Percentiles rank a stretch among this genome's conserved stretches.
phyloP scores from a whole-genome alignment of 2,888 invertebrate species.

The Drosophila tanythrix region DNA sequence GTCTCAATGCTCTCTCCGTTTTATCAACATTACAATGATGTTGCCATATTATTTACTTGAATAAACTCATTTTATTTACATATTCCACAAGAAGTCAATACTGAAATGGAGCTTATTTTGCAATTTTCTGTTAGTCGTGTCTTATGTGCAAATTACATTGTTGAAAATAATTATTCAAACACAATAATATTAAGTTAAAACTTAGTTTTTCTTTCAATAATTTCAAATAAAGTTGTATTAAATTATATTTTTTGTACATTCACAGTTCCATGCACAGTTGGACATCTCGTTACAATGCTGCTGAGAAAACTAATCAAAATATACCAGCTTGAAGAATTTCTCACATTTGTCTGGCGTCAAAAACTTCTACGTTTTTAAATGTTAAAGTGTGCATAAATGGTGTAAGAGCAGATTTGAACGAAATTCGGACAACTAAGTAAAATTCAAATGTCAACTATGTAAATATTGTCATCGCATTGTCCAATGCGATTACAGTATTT shows the following conservation, averaged over 20 bases:
- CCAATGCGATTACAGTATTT: background rate
- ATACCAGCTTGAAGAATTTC: background rate
- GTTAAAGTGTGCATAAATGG: background rate
- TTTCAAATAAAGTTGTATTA: background rate
- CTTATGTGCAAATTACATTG: background rate
- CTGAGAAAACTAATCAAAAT: background rate
- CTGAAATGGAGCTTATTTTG: background rate
- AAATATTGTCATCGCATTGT: conserved; percentile 3
- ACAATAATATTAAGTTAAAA: background rate
- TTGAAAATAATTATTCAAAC: background rate
- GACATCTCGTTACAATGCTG: background rate
- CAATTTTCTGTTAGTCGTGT: background rate
- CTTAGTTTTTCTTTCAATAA: background rate
- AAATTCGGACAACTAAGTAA: background rate
- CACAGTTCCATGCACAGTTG: too few relatives aligned
- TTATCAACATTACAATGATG: background rate
- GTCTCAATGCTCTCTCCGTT: conserved; percentile 1
- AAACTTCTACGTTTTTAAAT: background rate
- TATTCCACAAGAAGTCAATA: background rate
- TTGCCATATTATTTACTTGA: background rate
- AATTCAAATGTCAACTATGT: background rate
- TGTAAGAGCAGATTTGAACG: background rate
- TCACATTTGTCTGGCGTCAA: background rate
- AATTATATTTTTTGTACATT: background rate
- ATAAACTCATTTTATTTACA: background rate